Evolutionary conservation across 2,888 invertebrate species (phyloP).

Genomic region (Pardosa pseudoannulata): DNA sequence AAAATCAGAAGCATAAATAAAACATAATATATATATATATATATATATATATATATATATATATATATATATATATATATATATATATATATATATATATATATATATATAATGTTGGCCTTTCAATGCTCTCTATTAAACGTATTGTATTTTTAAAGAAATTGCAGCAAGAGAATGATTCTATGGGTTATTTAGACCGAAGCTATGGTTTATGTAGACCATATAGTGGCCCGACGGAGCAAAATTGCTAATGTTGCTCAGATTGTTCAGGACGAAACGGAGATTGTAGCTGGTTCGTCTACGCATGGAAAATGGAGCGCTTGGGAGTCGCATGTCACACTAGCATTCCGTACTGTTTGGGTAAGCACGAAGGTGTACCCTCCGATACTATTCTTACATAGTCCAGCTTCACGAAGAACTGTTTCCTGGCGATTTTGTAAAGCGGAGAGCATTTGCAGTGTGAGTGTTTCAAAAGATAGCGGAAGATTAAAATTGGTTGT

Average conservation of each 20-base stretch:
- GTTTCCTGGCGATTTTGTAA: neutral
- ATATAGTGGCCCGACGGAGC: neutral
- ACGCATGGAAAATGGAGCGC: neutral
- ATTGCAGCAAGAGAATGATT: conserved; percentile 3
- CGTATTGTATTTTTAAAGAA: too few species aligned
- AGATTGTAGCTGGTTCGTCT: conserved; percentile 1
- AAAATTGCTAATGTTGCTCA: neutral
- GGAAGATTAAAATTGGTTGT: conserved; percentile 6
- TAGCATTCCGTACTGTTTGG: neutral
- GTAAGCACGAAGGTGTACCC: neutral
- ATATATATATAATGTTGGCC: too few species aligned
- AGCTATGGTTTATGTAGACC: neutral
- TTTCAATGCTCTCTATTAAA: too few species aligned
- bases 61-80: too few species aligned
- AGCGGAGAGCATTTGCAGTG: conserved; percentile 6
- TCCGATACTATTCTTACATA: neutral
- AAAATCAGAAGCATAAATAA: too few species aligned
- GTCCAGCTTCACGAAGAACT: neutral
- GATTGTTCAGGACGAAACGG: neutral
- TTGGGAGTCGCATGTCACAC: neutral
- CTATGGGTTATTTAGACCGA: too few species aligned
- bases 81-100: too few species aligned
- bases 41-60: too few species aligned
- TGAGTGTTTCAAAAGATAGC: conserved; percentile 9
- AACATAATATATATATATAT: too few species aligned